Conservation (phyloP, 2,797 vertebrate species). For the Nothura maculosa region DNA sequence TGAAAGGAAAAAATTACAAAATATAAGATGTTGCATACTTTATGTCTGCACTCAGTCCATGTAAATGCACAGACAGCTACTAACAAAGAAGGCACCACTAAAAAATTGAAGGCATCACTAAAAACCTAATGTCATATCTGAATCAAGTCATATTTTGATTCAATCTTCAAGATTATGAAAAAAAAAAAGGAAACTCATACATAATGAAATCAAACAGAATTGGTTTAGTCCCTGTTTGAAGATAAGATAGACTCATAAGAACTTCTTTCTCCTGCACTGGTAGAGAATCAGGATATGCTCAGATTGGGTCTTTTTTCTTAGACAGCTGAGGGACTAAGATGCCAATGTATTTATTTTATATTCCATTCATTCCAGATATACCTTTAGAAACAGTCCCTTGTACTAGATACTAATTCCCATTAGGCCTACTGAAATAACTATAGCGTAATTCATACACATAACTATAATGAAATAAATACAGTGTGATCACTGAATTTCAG, state of each 20-base stretch:
- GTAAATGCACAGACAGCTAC: neutral
- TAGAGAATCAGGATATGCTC: neutral
- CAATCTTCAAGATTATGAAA: neutral
- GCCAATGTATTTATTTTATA: neutral
- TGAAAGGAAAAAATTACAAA: neutral
- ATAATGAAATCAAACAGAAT: neutral
- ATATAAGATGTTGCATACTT: neutral
- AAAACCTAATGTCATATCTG: neutral
- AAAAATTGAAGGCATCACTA: neutral
- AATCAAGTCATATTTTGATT: neutral
- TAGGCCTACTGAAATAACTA: neutral
- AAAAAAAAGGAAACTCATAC: neutral
- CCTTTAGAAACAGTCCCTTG: rapidly evolving
- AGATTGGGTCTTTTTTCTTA: neutral
- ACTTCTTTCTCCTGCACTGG: neutral
- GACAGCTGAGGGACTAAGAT: neutral
- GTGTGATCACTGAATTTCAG: neutral
- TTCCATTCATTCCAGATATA: neutral
- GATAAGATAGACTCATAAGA: neutral
- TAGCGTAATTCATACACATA: neutral
- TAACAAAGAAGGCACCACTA: neutral
- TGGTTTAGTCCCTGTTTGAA: neutral
- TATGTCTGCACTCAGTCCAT: neutral
- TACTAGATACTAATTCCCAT: neutral
- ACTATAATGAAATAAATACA: neutral